A percentile compares a stretch with the other conserved stretches of the same genome.
Conservation (phyloP, 2,888 invertebrate genomes). For the Dastarcus helophoroides region DNA sequence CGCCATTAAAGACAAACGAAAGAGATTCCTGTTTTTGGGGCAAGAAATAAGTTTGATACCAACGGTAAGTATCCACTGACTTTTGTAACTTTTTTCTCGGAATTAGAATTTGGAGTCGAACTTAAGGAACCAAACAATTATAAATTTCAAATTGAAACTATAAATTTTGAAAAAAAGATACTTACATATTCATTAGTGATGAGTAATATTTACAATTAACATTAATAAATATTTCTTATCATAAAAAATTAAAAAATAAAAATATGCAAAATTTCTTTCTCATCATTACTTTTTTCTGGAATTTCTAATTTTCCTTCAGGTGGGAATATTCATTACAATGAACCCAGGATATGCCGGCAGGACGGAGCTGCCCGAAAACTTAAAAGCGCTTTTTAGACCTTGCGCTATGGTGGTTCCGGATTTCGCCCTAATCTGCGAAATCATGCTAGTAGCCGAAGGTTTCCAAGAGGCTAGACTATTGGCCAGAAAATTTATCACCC, state of each 20-base stretch:
- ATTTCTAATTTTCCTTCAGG: slow-evolving; percentile 24
- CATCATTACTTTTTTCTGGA: too few relatives aligned
- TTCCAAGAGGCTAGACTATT: slow-evolving; percentile 83
- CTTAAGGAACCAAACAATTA: neutral
- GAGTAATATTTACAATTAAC: neutral
- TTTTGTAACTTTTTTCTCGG: neutral
- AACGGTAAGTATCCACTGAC: slow-evolving; percentile 4
- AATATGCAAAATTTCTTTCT: too few relatives aligned
- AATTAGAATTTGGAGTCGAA: neutral
- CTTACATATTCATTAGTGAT: too few relatives aligned
- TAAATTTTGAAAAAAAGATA: too few relatives aligned
- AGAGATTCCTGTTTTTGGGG: slow-evolving; percentile 73
- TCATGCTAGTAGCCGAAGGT: slow-evolving; percentile 86
- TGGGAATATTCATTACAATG: slow-evolving; percentile 93
- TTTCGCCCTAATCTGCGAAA: slow-evolving; percentile 91
- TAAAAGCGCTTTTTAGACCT: slow-evolving; percentile 63
- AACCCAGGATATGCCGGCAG: slow-evolving; percentile 93
- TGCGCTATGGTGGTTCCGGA: slow-evolving; percentile 98
- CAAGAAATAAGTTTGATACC: slow-evolving; percentile 48
- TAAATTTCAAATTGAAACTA: too few relatives aligned
- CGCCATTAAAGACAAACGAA: slow-evolving; percentile 73
- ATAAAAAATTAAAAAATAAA: too few relatives aligned
- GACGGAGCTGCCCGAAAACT: slow-evolving; percentile 79
- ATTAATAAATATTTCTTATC: too few relatives aligned
- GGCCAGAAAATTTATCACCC: slow-evolving; percentile 87